Base-by-base conservation (phyloP, 1,140 invertebrate species). In the Amyelois transitella region DNA sequence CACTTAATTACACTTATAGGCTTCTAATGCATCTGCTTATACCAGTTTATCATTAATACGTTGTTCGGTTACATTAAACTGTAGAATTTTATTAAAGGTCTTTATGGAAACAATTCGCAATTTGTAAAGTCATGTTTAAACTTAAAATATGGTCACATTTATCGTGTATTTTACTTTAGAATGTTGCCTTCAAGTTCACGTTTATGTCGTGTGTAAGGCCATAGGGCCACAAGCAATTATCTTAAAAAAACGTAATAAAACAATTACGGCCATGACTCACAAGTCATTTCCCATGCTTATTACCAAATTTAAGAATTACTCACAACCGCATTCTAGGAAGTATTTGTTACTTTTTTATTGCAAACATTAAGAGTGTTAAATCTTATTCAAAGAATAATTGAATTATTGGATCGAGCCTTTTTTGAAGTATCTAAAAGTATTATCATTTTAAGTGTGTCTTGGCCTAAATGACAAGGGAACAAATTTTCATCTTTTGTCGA, bases 1-100 rank as follows among this genome's bases (percentile, higher is more conserved):
- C 60, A 59, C 61, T 70, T 76, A 72, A 76, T 71, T 70, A 56
- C 52, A 47, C 43, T 48, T 14, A 38, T 38, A 12, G n/a, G 12
- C 25, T 38, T 14, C 32, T 14, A 65, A 59, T 50, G 53, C 74
- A 72, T 73, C 67, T 76, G 67, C 55, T 38, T 38, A 38, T 38
- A 38, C 32, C 32, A 38, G 32, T 51, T 59, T 52, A 63, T 53
- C 58, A 58, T 51, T 50, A 53, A 19, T 14, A 14, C 12, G 32
- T 38, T 38, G 32, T 14, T 2, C 2, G 17, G n/a, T 38, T 14
- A 14, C 32, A 38, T 38, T 38, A n/a, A 14, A 38, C n/a, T 14
- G 12, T 38, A n/a, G 32, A 38, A 12, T 14, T 38, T 38, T 38
- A 38, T 38, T 14, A 38, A 38, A 2, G 12, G n/a, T 14, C n/a